These are phyloP conservation scores for Hypomecis punctinalis DNA, from an alignment of 2,888 invertebrate species.

Conservation along the genomic window DNA sequence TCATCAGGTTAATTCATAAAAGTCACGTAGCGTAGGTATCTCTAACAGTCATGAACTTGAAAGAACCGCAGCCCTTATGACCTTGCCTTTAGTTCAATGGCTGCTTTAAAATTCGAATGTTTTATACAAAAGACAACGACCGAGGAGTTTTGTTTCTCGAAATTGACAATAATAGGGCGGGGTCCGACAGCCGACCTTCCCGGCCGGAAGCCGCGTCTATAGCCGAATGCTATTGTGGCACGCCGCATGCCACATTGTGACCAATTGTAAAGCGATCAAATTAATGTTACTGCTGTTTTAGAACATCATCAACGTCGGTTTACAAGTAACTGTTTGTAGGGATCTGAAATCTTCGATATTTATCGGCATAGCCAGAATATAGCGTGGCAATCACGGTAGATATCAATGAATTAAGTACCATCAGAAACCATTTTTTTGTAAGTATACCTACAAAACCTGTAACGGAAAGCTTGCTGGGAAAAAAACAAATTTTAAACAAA, in stretches of 20 bases:
- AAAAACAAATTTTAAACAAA: no score
- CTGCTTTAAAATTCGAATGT: slow-evolving; percentile 28
- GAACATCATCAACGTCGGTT: slow-evolving; percentile 4
- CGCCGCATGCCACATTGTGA: slow-evolving; percentile 20
- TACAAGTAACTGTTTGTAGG: not conserved
- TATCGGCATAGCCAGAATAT: no score
- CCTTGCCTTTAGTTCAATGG: slow-evolving; percentile 23
- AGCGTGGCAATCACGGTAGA: no score
- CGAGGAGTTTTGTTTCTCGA: slow-evolving; percentile 28
- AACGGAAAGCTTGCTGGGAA: no score
- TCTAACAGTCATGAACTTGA: slow-evolving; percentile 3
- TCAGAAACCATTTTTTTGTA: no score
- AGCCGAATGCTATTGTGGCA: slow-evolving; percentile 30
- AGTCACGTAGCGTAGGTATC: not conserved
- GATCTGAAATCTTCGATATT: no score
- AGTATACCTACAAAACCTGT: no score
- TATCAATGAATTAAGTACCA: no score
- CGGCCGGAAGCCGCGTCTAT: slow-evolving; percentile 58
- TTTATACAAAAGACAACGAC: slow-evolving; percentile 30
- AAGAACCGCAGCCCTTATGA: slow-evolving; percentile 18
- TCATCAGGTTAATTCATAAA: not conserved
- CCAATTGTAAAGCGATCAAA: slow-evolving; percentile 21
- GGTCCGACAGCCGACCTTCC: slow-evolving; percentile 60
- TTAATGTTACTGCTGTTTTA: slow-evolving; percentile 8
- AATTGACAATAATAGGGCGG: slow-evolving; percentile 49